Conservation (phyloP, 2,113 vertebrate genomes). For the Lathamus discolor region DNA sequence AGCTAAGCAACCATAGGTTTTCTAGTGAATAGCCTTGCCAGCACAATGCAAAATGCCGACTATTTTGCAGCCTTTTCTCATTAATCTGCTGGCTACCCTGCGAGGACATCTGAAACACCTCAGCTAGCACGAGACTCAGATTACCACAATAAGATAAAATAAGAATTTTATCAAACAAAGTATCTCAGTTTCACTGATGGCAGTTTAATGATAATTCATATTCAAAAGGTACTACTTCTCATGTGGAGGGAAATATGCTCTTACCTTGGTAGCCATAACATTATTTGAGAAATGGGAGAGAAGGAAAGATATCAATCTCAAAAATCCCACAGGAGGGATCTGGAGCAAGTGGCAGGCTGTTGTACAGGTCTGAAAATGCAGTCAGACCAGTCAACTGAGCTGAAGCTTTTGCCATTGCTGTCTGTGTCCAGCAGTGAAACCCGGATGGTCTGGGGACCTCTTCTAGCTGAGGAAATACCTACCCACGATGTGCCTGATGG, state of each 20-base stretch:
- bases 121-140: background rate
- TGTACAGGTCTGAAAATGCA: background rate
- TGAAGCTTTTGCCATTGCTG: background rate
- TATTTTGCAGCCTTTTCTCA: background rate
- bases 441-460: fast-evolving
- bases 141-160: background rate
- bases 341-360: background rate
- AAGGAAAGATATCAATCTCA: background rate
- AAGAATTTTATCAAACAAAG: background rate
- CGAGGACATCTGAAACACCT: background rate
- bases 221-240: background rate
- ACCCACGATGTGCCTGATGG: too few relatives aligned
- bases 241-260: background rate
- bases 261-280: background rate
- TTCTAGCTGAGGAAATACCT: background rate
- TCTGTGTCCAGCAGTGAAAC: background rate
- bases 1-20: constrained; percentile 10
- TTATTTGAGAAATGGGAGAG: background rate
- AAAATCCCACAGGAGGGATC: background rate
- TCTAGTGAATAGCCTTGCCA: background rate
- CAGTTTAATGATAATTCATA: background rate
- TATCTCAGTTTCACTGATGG: background rate
- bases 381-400: fast-evolving
- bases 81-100: background rate
- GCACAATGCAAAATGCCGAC: background rate